A percentile compares a stretch with the other conserved stretches of the same genome.
Conservation (phyloP, 2,888 invertebrate species). For the Ophion costatus region DNA sequence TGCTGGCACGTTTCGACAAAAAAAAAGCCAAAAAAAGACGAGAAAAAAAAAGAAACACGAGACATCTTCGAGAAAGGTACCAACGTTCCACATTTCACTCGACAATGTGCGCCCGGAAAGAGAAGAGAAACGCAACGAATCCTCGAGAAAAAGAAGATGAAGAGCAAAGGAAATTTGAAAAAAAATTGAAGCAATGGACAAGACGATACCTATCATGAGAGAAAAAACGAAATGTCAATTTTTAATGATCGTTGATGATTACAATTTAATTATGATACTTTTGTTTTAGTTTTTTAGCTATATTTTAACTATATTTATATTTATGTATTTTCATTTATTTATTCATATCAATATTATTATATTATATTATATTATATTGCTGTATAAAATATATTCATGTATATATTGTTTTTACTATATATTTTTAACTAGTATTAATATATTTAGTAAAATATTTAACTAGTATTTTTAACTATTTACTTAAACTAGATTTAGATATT, state of each 20-base stretch:
- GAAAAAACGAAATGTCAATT: not conserved
- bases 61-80: conserved; percentile 57
- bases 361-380: too few species aligned
- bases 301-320: too few species aligned
- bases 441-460: too few species aligned
- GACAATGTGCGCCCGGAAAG: conserved; percentile 33
- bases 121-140: conserved; percentile 19
- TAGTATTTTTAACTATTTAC: too few species aligned
- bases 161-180: not conserved
- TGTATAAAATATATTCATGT: too few species aligned
- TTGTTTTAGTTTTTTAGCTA: too few species aligned
- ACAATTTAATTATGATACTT: too few species aligned
- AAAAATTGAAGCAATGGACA: not conserved
- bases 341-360: too few species aligned
- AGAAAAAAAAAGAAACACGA: conserved; percentile 12
- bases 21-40: conserved; percentile 44
- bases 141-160: not conserved
- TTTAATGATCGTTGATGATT: not conserved
- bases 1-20: conserved; percentile 52
- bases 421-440: too few species aligned
- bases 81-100: conserved; percentile 63
- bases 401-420: too few species aligned
- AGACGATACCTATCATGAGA: not conserved
- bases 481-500: too few species aligned
- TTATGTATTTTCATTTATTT: too few species aligned